Evolutionary conservation across 53 echinoderm and acorn worm species (phyloP), one percentile per base, ranked within the genome.

Genomic region (Holothuria leucospilota): DNA sequence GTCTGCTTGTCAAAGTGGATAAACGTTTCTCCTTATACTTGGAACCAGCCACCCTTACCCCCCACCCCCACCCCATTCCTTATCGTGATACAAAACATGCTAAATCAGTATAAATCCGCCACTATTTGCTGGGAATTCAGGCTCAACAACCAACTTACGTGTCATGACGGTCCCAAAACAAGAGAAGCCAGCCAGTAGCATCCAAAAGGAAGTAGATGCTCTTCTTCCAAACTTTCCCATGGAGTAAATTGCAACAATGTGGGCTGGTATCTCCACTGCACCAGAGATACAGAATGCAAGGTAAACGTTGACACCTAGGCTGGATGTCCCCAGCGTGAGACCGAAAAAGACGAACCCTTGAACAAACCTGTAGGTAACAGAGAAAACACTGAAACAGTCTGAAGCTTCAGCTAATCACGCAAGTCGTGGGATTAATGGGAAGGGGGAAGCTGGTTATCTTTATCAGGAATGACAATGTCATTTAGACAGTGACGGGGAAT

Each of bases 301-400:
- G 52, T 74, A 74, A 49, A 49, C 21, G 24, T 74, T 74, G 9
- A 74, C 51, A 51, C 46, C 74, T 10, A 74, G 51, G 21, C 27
- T 49, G 25, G 74, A 74, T 10, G 74, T 49, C 5, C 74, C 74
- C 13, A 74, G 52, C 2, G 74, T 26, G 12, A 74, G 74, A n/a
- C 74, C 74, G 39, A 74, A 74, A 41, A 15, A 74, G 52, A 74
- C 74, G 39, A 74, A 74, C 7, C 74, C 74, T 21, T 74, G 74
- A 8, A 74, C 74, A 49, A 74, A 74, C 74, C 74, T 74, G 25
- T 20, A 25, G 24, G 21, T n/a, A 26, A 39, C 39, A 71, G 0
- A 71, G 12, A 46, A 8, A 46, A 46, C 2, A 46, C 0, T 46
- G 46, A 46, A 46, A 46, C 3, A 46, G 46, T 46, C 34, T 46